These are phyloP conservation scores for Ophion slaviceki DNA, from an alignment of 2,888 invertebrate species.

Conservation along the genomic window DNA sequence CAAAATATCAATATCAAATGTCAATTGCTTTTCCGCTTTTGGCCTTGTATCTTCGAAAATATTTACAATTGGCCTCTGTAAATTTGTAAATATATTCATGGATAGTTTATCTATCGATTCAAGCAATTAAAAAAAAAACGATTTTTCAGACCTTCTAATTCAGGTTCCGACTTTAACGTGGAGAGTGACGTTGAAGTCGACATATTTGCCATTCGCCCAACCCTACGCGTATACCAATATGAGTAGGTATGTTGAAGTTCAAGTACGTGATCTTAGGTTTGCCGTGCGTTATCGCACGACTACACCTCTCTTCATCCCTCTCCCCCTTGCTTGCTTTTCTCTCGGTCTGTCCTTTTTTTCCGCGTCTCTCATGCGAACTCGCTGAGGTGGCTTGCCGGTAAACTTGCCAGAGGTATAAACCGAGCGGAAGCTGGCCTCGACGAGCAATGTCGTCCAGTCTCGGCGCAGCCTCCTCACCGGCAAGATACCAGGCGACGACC, in stretches of 20 bases:
- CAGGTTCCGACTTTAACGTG: too few relatives aligned
- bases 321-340: slow-evolving; percentile 23
- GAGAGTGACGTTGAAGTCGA: background rate
- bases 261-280: slow-evolving; percentile 28
- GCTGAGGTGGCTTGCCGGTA: slow-evolving; percentile 61
- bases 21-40: too few relatives aligned
- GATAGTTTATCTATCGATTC: too few relatives aligned
- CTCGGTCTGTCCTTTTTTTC: slow-evolving; percentile 20
- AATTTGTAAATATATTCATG: too few relatives aligned
- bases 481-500: slow-evolving; percentile 64
- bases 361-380: slow-evolving; percentile 53
- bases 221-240: background rate
- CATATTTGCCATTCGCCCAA: background rate
- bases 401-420: slow-evolving; percentile 68
- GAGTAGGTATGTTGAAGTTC: background rate
- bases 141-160: too few relatives aligned
- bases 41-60: too few relatives aligned
- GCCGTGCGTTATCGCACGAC: slow-evolving; percentile 32
- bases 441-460: slow-evolving; percentile 80
- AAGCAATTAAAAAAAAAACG: too few relatives aligned
- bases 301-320: slow-evolving; percentile 43
- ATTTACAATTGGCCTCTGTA: too few relatives aligned
- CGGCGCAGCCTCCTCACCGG: slow-evolving; percentile 76
- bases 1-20: too few relatives aligned
- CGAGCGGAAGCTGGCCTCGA: slow-evolving; percentile 79